These are phyloP conservation scores for Brienomyrus brachyistius DNA, from an alignment of 2,113 vertebrate species.

Conservation along the genomic window DNA sequence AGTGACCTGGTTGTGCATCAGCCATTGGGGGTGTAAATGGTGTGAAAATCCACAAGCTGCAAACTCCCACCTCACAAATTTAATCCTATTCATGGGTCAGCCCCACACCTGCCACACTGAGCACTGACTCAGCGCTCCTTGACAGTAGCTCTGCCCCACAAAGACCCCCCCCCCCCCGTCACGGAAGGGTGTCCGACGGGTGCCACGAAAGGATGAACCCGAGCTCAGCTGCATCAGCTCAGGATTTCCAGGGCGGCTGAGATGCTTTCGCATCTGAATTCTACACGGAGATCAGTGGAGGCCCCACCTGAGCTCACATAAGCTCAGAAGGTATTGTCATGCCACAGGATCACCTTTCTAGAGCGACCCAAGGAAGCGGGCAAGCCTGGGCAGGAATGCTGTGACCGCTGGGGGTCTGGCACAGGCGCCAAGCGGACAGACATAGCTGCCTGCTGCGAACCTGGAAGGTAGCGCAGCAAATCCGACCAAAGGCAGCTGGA, in stretches of 20 bases:
- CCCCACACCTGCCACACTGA: not conserved
- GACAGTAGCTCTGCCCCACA: not conserved
- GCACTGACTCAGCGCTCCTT: not conserved
- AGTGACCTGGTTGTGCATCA: not conserved
- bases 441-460: no score
- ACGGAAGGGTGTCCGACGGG: not conserved
- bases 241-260: not conserved
- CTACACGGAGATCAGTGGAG: not conserved
- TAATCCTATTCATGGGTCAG: not conserved
- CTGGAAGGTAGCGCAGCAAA: not conserved
- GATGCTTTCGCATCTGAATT: not conserved
- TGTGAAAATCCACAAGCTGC: not conserved
- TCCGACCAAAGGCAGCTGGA: not conserved
- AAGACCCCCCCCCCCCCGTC: not conserved
- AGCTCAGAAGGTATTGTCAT: not conserved
- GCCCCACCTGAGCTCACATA: not conserved
- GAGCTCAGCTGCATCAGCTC: not conserved
- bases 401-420: not conserved
- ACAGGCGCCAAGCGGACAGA: not conserved
- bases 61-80: not conserved
- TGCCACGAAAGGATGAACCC: not conserved
- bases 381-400: not conserved
- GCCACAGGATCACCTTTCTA: not conserved
- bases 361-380: not conserved
- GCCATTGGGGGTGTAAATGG: not conserved